These are phyloP conservation scores for Daubentonia madagascariensis DNA, from an alignment of 2,113 vertebrate species.

Conservation along the genomic window DNA sequence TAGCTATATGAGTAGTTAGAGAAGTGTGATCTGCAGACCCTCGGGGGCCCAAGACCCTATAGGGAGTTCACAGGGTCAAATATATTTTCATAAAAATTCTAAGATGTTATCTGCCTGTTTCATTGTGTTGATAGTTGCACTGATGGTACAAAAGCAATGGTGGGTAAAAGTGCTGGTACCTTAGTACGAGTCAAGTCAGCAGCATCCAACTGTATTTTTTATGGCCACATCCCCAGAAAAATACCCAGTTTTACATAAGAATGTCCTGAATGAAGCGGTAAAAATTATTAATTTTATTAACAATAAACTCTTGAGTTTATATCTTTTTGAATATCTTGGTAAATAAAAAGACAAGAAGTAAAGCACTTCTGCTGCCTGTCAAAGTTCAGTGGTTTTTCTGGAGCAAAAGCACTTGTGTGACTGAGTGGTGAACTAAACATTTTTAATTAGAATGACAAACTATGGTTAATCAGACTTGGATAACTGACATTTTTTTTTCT, in stretches of 20 bases:
- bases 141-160: neutral
- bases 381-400: neutral
- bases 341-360: neutral
- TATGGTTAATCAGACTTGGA: neutral
- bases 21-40: neutral
- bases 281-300: neutral
- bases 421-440: neutral
- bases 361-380: neutral
- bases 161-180: neutral
- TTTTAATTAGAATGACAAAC: neutral
- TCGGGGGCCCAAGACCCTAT: neutral
- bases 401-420: neutral
- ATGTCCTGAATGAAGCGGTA: neutral
- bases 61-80: neutral
- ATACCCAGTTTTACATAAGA: neutral
- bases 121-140: neutral
- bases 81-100: neutral
- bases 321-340: neutral
- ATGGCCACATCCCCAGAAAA: neutral
- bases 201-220: neutral
- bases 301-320: neutral
- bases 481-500: neutral
- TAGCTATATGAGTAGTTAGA: neutral
- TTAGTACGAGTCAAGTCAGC: neutral
- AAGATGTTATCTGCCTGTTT: neutral